phyloP scores from a whole-genome alignment of 2,113 vertebrate species.

The Zosterops borbonicus region DNA sequence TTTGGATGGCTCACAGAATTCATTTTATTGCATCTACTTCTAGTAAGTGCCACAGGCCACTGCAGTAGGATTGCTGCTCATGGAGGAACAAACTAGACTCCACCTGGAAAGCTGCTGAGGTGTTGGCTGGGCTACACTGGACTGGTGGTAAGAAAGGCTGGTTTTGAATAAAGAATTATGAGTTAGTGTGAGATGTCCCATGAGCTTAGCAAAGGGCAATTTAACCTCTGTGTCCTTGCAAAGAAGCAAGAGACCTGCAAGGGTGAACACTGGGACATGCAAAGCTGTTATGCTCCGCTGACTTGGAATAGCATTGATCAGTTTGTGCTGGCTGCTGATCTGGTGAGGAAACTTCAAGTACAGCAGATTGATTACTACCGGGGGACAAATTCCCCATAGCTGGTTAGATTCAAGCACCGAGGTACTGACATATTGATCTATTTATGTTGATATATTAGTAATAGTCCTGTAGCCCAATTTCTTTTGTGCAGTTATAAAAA shows the following conservation, averaged over 20 bases:
- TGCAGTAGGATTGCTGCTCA: background rate
- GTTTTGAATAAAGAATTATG: background rate
- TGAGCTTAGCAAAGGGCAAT: background rate
- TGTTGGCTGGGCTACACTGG: background rate
- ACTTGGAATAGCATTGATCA: conserved; percentile 52
- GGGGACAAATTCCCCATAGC: conserved; percentile 43
- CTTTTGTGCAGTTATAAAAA: background rate
- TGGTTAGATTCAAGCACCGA: conserved; percentile 12
- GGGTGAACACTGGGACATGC: background rate
- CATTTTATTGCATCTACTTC: background rate
- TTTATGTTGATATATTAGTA: conserved; percentile 39
- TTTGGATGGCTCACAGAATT: background rate
- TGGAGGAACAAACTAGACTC: background rate
- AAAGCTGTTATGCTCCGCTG: background rate
- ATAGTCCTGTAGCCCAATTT: conserved; percentile 20
- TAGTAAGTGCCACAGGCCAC: background rate
- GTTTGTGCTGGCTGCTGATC: conserved; percentile 27
- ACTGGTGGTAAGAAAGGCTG: background rate
- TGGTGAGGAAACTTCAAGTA: conserved; percentile 47
- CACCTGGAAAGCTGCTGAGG: background rate
- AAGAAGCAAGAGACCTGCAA: background rate
- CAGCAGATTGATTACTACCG: conserved; percentile 48
- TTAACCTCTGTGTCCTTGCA: background rate
- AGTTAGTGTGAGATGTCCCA: background rate
- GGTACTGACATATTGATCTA: conserved; percentile 45